Percentiles rank a stretch among this genome's conserved stretches.
Conservation (phyloP, 2,797 vertebrate genomes). For the Manis pentadactyla region DNA sequence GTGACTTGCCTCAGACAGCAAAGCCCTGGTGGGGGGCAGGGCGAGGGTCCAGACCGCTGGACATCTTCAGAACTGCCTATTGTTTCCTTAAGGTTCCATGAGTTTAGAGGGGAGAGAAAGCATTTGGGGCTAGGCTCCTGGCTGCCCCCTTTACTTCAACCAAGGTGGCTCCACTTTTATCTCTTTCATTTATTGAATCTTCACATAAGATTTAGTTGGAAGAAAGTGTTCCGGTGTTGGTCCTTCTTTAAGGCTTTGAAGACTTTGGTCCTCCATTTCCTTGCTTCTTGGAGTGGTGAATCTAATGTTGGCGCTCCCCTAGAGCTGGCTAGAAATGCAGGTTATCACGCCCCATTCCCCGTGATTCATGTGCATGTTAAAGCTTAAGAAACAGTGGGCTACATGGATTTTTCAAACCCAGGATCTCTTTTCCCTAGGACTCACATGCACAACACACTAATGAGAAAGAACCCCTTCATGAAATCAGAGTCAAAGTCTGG, state of each 20-base stretch:
- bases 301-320: fast-evolving
- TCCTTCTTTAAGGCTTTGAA: neutral
- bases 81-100: neutral
- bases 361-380: neutral
- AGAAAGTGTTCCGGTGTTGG: neutral
- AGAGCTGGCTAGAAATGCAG: neutral
- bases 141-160: neutral
- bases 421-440: neutral
- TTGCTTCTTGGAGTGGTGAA: neutral
- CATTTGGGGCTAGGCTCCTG: neutral
- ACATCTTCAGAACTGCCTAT: too few species aligned
- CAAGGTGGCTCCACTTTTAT: neutral
- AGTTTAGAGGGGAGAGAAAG: neutral
- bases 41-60: neutral
- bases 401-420: neutral
- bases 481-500: neutral
- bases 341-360: neutral
- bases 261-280: neutral
- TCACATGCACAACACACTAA: neutral
- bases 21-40: too few species aligned
- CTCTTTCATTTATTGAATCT: neutral
- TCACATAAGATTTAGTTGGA: neutral
- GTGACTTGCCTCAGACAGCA: neutral
- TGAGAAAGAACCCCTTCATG: neutral
- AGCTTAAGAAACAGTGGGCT: neutral